Base-by-base conservation (phyloP, 2,113 vertebrate species). In the Nothocercus julius region DNA sequence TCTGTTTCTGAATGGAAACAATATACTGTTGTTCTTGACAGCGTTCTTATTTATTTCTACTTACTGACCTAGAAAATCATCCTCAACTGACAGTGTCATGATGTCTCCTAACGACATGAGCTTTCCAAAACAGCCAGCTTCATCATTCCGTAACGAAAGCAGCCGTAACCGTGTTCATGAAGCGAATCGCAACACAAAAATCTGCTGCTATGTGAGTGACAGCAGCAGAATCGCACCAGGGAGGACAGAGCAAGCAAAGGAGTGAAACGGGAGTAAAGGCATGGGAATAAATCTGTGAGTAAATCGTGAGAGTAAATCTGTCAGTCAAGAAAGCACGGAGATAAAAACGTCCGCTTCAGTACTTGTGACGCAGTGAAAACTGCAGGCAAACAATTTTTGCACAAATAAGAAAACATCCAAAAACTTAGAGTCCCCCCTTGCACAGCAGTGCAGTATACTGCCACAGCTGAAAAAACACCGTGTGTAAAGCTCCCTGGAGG, bases 401-500 rank as follows among this genome's bases (percentile, higher is more conserved):
- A 32, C 27, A 49, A 36, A 13, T 13, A 40, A 59, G 40, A 95
- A 7, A 95, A 63, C 62, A 87, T 51, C 53, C 72, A 62, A 61
- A 90, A 66, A 58, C 53, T 47, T 93, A 4, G 79, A 78, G 93
- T 89, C 93, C 69, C 61, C 34, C 87, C 95, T 87, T 79, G 73
- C 68, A 40, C 20, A 5, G 7, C 77, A 94, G 69, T 67, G 42
- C 66, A 86, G 88, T 25, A 95, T 10, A 53, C 5, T 89, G 82
- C 38, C 80, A 77, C 61, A 87, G 74, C 85, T 80, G 85, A 93
- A 96, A 90, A 92, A 95, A 78, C 74, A 22, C n/a, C 24, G 0
- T 13, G 53, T 7, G 56, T 34, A 92, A 82, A 69, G 69, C 24
- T 96, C 87, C 93, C 93, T 53, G 27, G 84, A 87, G 96, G 95